Evolutionary conservation across 2,888 invertebrate species (phyloP).

Genomic region (Nezara viridula): DNA sequence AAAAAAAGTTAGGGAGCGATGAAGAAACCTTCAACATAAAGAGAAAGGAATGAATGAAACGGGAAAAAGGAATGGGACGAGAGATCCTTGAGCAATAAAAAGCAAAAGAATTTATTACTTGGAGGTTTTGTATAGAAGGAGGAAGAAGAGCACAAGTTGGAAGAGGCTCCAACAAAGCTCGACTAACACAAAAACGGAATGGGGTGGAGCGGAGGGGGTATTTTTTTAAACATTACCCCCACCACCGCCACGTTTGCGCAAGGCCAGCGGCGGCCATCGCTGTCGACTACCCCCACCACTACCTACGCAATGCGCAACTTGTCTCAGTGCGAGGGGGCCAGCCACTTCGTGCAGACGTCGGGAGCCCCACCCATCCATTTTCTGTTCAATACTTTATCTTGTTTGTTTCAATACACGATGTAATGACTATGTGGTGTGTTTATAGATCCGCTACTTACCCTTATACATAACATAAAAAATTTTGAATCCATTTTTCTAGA

Average conservation of each 20-base stretch:
- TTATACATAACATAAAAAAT: not conserved
- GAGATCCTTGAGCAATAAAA: slow-evolving; percentile 2
- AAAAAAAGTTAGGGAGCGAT: not conserved
- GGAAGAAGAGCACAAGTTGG: not conserved
- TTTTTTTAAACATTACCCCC: slow-evolving; percentile 57
- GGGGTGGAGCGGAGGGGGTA: slow-evolving; percentile 49
- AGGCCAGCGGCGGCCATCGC: slow-evolving; percentile 62
- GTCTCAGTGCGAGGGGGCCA: slow-evolving; percentile 29
- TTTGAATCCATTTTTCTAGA: not conserved
- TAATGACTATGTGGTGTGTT: slow-evolving; percentile 31
- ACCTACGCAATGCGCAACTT: slow-evolving; percentile 56
- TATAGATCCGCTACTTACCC: not conserved
- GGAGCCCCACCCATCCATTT: not conserved
- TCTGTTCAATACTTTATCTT: not conserved
- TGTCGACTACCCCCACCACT: slow-evolving; percentile 58
- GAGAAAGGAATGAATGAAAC: slow-evolving; percentile 49
- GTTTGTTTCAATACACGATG: not conserved
- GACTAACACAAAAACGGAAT: slow-evolving; percentile 14
- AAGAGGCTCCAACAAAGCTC: slow-evolving; percentile 49
- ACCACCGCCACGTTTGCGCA: slow-evolving; percentile 6
- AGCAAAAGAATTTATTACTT: slow-evolving; percentile 22
- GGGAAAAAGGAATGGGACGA: not conserved
- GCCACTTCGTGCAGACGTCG: not conserved
- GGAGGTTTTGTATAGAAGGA: not conserved
- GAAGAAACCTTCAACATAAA: slow-evolving; percentile 3